These are phyloP conservation scores for Ooceraea biroi DNA, from an alignment of 1,140 invertebrate species.

Conservation along the genomic window DNA sequence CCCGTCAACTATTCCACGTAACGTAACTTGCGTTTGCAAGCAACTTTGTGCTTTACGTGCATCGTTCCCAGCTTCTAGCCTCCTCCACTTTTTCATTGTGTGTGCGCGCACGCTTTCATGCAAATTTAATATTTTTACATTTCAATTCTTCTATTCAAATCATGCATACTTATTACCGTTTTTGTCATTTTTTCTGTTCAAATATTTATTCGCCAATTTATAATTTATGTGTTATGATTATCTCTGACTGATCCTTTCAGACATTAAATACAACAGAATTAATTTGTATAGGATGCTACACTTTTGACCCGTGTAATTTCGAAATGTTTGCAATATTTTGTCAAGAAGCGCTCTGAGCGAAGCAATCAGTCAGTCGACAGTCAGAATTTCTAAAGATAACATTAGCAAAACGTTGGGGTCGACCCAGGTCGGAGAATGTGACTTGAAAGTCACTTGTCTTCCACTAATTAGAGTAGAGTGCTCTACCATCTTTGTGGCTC, in stretches of 20 bases:
- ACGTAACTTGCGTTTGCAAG: conserved; percentile 7
- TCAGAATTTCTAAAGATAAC: conserved; percentile 46
- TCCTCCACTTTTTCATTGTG: background rate
- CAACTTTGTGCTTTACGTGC: background rate
- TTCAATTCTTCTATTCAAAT: background rate
- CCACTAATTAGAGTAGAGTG: conserved; percentile 50
- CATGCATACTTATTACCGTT: background rate
- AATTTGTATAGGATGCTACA: background rate
- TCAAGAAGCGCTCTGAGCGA: background rate
- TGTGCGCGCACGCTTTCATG: too few species aligned
- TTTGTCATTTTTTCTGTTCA: background rate
- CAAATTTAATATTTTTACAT: conserved; percentile 13
- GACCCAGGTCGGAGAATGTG: conserved; percentile 21
- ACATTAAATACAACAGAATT: conserved; percentile 9
- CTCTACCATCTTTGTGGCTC: conserved; percentile 49
- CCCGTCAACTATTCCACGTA: background rate
- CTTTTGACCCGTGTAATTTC: background rate
- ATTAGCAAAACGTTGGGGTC: conserved; percentile 35
- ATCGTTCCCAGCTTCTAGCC: background rate
- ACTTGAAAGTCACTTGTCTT: conserved; percentile 51
- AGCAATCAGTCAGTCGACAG: background rate
- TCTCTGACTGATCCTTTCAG: background rate
- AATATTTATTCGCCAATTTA: background rate
- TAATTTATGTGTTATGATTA: background rate
- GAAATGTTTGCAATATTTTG: background rate